Conservation (phyloP, 37 sponge, comb jelly and placozoan genomes). For the Chondrilla cf. caribensis region DNA sequence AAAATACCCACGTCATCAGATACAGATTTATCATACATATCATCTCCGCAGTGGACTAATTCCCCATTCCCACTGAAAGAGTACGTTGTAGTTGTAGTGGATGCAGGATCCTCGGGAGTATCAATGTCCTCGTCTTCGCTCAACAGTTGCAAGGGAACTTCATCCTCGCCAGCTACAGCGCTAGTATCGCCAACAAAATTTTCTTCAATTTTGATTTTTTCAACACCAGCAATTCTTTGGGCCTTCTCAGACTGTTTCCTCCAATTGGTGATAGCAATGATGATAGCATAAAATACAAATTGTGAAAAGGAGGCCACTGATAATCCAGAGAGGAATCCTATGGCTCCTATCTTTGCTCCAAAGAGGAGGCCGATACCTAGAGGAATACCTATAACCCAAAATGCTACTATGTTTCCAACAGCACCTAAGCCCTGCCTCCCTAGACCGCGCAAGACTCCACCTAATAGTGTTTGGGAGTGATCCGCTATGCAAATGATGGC, state of each 20-base stretch:
- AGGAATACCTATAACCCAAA: background rate
- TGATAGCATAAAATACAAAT: background rate
- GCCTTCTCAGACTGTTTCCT: constrained; percentile 12
- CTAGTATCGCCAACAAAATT: constrained; percentile 10
- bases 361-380: background rate
- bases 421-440: background rate
- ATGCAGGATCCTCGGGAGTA: background rate
- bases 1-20: no score
- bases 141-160: background rate
- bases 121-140: constrained; percentile 9
- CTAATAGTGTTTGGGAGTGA: background rate
- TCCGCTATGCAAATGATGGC: background rate
- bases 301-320: background rate
- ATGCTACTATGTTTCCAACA: background rate
- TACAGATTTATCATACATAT: no score
- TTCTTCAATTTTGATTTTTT: constrained; percentile 11
- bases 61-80: no score
- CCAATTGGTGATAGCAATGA: background rate
- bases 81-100: background rate
- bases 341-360: background rate
- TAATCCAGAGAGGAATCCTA: background rate
- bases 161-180: constrained; percentile 13
- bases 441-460: background rate
- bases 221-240: background rate
- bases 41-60: no score